Base-by-base conservation (phyloP, 1,140 invertebrate species). In the Anoplolepis gracilipes region DNA sequence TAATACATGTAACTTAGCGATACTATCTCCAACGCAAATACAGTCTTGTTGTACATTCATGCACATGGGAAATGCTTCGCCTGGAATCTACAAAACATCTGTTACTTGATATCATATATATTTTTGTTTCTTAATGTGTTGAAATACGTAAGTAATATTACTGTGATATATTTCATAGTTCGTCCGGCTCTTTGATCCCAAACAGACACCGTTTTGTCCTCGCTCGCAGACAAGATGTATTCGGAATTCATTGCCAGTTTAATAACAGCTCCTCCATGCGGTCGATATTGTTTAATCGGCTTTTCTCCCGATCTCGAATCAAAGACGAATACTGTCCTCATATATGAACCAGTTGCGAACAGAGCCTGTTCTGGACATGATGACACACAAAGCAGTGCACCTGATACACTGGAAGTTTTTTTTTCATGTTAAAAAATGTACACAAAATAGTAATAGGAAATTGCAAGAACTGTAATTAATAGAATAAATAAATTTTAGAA, bases 171-270 rank as follows among this genome's bases (percentile, higher is more conserved):
- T 70, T 93, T 94, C 81, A 93, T 86, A 7, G 76, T 88, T 76
- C 67, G 86, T 62, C 90, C 59, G 6, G 92, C 89, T 82, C 93
- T 92, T 65, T 92, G 93, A 90, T 95, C 94, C 92, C 92, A 95
- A 64, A 95, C 70, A 28, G 90, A 85, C 2, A 94, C 89, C 25
- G 93, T 94, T 82, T 87, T 93, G 55, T 95, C 94, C 70, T 95
- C 93, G 64, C 94, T 94, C 13, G 92, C 93, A 16, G 94, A 93
- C 13, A 95, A 57, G 70, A 95, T 92, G 46, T 91, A 93, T 61
- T 92, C 64, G 0, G 93, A 91, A 70, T 89, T 92, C 92, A 94
- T 94, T 11, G 90, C 87, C 11, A 95, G 16, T 46, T 87, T 91
- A 42, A 95, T 87, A 7, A 94, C 92, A 11, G 94, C 91, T 67